phyloP scores from a whole-genome alignment of 1,140 invertebrate species.

The Ceratina calcarata region DNA sequence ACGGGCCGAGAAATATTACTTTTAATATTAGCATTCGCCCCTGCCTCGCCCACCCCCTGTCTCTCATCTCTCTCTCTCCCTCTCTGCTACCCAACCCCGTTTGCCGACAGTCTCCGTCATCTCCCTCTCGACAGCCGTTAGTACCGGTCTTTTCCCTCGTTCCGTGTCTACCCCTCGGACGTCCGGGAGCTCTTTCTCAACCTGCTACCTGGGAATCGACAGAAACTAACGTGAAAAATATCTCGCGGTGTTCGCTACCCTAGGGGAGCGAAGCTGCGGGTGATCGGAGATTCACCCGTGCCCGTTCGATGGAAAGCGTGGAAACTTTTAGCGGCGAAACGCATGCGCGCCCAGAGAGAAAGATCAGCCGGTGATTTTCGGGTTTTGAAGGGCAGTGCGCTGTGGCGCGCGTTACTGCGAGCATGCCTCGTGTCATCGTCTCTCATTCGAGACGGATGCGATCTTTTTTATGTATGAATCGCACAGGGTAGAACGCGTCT shows the following conservation, averaged over 20 bases:
- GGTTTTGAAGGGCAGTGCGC: conserved; percentile 28
- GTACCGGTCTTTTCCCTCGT: conserved; percentile 18
- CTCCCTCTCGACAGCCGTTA: conserved; percentile 38
- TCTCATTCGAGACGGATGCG: no score
- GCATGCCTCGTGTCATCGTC: neutral
- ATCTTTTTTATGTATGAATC: no score
- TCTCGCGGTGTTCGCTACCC: neutral
- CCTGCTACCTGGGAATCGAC: neutral
- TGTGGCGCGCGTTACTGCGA: neutral
- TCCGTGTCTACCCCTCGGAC: conserved; percentile 12
- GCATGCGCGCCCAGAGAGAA: neutral
- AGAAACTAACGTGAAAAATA: conserved; percentile 38
- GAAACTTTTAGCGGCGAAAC: neutral
- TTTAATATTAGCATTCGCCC: conserved; percentile 75
- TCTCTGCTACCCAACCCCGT: neutral
- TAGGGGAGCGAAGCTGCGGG: neutral
- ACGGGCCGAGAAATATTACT: conserved; percentile 74
- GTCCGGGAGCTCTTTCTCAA: conserved; percentile 47
- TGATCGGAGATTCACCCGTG: neutral
- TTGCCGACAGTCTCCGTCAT: conserved; percentile 38
- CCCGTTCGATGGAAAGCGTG: neutral
- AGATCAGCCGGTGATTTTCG: conserved; percentile 36
- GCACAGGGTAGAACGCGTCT: no score
- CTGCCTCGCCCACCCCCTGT: conserved; percentile 22
- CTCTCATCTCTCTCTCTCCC: conserved; percentile 6